Conservation (phyloP, 2,888 invertebrate genomes). For the Andrena haemorrhoa region DNA sequence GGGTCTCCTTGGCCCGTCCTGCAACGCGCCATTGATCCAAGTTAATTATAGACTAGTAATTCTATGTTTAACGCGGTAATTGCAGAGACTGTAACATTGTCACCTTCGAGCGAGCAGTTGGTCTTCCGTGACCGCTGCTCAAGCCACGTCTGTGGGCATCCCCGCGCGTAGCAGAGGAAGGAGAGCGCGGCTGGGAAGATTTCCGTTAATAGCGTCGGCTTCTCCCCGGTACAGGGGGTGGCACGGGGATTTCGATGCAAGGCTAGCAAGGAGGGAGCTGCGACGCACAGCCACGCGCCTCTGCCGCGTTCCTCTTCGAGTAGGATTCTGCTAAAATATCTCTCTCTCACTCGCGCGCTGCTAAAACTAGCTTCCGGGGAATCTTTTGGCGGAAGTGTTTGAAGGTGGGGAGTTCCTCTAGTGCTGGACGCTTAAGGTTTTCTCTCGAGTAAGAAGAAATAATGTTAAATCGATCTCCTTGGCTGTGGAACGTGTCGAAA, state of each 20-base stretch:
- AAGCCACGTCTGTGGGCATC: too few relatives aligned
- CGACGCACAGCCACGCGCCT: conserved; percentile 42
- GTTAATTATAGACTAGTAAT: background rate
- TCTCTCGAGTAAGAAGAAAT: too few relatives aligned
- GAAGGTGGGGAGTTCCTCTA: too few relatives aligned
- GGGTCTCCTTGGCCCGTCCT: background rate
- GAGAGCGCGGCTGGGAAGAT: background rate
- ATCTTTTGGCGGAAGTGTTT: background rate
- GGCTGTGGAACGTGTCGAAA: too few relatives aligned
- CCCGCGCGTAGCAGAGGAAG: background rate
- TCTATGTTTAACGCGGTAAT: background rate
- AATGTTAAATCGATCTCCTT: too few relatives aligned
- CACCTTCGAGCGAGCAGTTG: background rate
- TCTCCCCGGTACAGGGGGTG: conserved; percentile 5
- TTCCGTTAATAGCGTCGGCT: background rate
- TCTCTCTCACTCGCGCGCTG: background rate
- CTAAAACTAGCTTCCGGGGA: background rate
- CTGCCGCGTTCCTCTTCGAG: conserved; percentile 13
- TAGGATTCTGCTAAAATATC: background rate
- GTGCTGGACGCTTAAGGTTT: too few relatives aligned
- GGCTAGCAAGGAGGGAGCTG: conserved; percentile 36
- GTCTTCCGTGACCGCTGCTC: too few relatives aligned
- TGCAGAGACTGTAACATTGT: background rate
- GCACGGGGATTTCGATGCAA: conserved; percentile 72
- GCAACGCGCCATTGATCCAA: background rate